Evolutionary conservation across 2,888 invertebrate genomes (phyloP).

Genomic region (Galerucella nymphaeae): DNA sequence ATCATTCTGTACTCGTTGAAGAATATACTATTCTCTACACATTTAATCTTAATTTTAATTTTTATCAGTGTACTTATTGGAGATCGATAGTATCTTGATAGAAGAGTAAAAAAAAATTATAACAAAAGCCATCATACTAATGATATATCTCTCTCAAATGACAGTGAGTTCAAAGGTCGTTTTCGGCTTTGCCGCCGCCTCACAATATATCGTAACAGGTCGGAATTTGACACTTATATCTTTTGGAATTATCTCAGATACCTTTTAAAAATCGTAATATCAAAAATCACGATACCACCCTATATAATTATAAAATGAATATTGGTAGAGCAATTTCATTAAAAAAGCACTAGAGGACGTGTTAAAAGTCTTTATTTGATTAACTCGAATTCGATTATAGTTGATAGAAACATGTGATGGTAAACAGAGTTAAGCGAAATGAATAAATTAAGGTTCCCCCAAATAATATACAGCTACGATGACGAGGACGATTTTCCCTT

Average conservation of each 20-base stretch:
- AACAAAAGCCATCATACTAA: conserved; percentile 14
- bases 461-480: conserved; percentile 26
- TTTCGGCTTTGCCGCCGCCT: conserved; percentile 18
- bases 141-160: conserved; percentile 25
- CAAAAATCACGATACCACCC: not conserved
- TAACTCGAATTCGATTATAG: conserved; percentile 24
- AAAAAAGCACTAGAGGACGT: conserved; percentile 21
- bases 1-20: too few species aligned
- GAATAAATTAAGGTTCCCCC: conserved; percentile 40
- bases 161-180: conserved; percentile 22
- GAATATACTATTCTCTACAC: too few species aligned
- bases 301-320: conserved; percentile 1
- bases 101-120: not conserved
- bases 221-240: not conserved
- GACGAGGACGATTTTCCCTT: conserved; percentile 26
- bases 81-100: not conserved
- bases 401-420: conserved; percentile 33
- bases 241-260: too few species aligned
- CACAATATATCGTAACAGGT: not conserved
- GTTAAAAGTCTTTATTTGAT: conserved; percentile 33
- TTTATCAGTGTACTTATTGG: not conserved
- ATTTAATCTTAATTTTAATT: not conserved
- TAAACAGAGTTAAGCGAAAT: conserved; percentile 40
- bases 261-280: too few species aligned
- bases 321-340: conserved; percentile 25